These are phyloP conservation scores for Cyphomyrus plagiostoma DNA, from an alignment of 2,113 vertebrate species.

Conservation along the genomic window DNA sequence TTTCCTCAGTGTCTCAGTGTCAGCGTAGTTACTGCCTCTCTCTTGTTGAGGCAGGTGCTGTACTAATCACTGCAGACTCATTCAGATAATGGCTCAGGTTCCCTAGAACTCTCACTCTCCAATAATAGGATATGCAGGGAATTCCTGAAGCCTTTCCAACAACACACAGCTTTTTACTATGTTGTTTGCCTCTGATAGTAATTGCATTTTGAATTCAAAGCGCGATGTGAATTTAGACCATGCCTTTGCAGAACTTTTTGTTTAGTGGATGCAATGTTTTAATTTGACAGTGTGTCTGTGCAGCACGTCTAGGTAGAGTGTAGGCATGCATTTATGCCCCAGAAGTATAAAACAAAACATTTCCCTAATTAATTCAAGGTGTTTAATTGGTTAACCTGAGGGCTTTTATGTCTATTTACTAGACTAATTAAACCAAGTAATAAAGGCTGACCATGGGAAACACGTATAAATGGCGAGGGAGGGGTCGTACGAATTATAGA, in stretches of 20 bases:
- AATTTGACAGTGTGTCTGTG: not conserved
- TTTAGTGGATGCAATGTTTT: constrained; percentile 6
- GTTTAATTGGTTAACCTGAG: constrained; percentile 29
- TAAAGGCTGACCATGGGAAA: constrained; percentile 37
- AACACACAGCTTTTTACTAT: constrained; percentile 26
- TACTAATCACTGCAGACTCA: not conserved
- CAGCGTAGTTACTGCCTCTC: not conserved
- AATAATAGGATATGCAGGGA: not conserved
- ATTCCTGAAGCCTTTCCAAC: constrained; percentile 20
- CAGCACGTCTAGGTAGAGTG: constrained; percentile 21
- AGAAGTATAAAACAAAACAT: constrained; percentile 27
- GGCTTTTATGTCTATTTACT: constrained; percentile 36
- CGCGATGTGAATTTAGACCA: constrained; percentile 16
- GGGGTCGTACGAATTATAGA: constrained; percentile 29
- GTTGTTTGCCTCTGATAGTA: constrained; percentile 32
- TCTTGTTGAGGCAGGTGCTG: not conserved
- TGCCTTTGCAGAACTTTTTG: constrained; percentile 11
- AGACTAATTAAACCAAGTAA: constrained; percentile 34
- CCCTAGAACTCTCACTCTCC: not conserved
- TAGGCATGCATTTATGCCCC: constrained; percentile 22
- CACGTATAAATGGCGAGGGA: constrained; percentile 32
- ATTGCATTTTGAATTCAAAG: constrained; percentile 27
- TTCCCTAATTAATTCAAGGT: constrained; percentile 37
- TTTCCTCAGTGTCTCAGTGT: not conserved
- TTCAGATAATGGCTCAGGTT: not conserved